Evolutionary conservation across 2,113 vertebrate genomes (phyloP).

Genomic region (Takifugu bimaculatus): DNA sequence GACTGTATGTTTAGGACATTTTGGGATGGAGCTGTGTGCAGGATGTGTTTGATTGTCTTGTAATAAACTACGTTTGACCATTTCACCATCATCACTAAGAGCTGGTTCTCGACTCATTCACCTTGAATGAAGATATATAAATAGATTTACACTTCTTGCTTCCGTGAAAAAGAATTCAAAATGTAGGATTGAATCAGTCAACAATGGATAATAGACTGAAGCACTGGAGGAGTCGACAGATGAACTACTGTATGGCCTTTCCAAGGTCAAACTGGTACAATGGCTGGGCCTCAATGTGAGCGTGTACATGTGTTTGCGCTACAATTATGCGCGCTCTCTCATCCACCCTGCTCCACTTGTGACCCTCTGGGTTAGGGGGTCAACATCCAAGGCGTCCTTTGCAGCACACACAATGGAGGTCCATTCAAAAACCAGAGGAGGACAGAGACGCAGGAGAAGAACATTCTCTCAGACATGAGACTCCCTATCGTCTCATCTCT

Average conservation of each 20-base stretch:
- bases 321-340: conserved; percentile 57
- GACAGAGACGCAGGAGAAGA: conserved; percentile 37
- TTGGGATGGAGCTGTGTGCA: too few relatives aligned
- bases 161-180: conserved; percentile 33
- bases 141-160: not conserved
- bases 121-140: too few relatives aligned
- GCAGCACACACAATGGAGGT: conserved; percentile 54
- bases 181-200: conserved; percentile 30
- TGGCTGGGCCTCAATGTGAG: conserved; percentile 30
- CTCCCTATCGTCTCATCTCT: conserved; percentile 55
- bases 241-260: conserved; percentile 24
- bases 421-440: conserved; percentile 53
- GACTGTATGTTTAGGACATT: too few relatives aligned
- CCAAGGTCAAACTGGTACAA: conserved; percentile 24
- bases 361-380: conserved; percentile 60
- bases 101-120: too few relatives aligned
- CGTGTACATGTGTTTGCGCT: conserved; percentile 56
- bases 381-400: conserved; percentile 55
- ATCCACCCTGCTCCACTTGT: conserved; percentile 43
- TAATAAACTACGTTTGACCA: too few relatives aligned
- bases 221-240: conserved; percentile 17
- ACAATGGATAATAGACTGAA: conserved; percentile 41
- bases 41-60: too few relatives aligned
- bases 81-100: too few relatives aligned
- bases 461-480: conserved; percentile 45